Evolutionary conservation across 2,113 vertebrate species (phyloP).

Genomic region (Lagopus leucura): DNA sequence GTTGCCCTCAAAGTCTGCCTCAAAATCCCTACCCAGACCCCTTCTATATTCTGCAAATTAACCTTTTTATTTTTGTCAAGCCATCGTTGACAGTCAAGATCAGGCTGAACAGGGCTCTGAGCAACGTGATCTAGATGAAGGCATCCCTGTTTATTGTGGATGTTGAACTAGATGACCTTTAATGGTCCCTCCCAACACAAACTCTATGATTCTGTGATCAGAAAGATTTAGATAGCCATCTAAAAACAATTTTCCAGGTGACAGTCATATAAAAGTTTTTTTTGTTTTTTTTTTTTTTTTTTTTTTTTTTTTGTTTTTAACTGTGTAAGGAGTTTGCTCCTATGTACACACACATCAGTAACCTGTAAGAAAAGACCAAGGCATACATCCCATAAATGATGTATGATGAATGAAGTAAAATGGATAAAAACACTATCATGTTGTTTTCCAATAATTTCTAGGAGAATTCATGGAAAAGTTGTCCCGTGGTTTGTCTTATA

Average conservation of each 20-base stretch:
- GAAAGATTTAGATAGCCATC: neutral
- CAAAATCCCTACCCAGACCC: neutral
- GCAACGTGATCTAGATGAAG: too few relatives aligned
- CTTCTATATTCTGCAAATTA: neutral
- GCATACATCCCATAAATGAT: neutral
- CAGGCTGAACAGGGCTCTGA: too few relatives aligned
- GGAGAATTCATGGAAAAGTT: neutral
- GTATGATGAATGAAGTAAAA: neutral
- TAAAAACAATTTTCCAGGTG: neutral
- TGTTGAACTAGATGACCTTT: too few relatives aligned
- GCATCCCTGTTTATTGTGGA: too few relatives aligned
- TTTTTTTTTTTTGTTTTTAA: neutral
- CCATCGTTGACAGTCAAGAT: neutral
- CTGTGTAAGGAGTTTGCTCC: neutral
- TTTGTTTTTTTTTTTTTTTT: too few relatives aligned
- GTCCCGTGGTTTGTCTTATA: neutral
- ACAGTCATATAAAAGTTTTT: neutral
- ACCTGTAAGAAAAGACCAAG: neutral
- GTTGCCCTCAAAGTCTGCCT: neutral
- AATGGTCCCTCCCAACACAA: too few relatives aligned
- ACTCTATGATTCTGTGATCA: neutral
- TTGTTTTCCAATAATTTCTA: neutral
- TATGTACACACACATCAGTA: neutral
- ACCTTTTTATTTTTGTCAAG: neutral
- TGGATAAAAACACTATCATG: neutral